A percentile compares a stretch with the other conserved stretches of the same genome.
phyloP scores from a whole-genome alignment of 2,113 vertebrate genomes.

The Trogon surrucura region DNA sequence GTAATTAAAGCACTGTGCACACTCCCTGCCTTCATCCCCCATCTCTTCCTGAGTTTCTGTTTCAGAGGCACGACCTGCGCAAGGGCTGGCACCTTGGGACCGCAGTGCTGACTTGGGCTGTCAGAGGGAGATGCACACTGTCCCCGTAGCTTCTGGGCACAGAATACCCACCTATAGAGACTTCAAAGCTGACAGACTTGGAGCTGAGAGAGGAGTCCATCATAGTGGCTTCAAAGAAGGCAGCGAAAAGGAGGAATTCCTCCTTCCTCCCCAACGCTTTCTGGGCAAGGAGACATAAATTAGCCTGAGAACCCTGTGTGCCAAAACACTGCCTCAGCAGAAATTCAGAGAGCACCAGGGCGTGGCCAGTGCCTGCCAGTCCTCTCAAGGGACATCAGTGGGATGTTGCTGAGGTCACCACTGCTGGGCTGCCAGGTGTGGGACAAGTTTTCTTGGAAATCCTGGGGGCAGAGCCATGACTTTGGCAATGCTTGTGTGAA shows the following conservation, averaged over 20 bases:
- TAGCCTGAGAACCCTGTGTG: neutral
- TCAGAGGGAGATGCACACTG: neutral
- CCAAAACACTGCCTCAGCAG: neutral
- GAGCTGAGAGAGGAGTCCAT: slow-evolving; percentile 83
- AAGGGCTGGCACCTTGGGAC: neutral
- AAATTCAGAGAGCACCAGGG: neutral
- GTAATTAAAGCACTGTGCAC: neutral
- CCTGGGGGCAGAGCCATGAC: neutral
- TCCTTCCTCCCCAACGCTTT: slow-evolving; percentile 82
- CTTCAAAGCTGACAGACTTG: slow-evolving; percentile 85
- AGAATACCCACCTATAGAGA: slow-evolving; percentile 86
- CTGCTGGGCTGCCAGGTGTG: neutral
- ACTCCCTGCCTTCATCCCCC: neutral
- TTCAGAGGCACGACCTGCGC: rapidly evolving
- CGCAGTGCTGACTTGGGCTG: neutral
- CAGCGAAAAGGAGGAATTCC: slow-evolving; percentile 90
- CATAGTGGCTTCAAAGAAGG: slow-evolving; percentile 93
- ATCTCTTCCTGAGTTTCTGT: neutral
- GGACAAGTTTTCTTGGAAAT: neutral
- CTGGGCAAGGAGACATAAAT: slow-evolving; percentile 67
- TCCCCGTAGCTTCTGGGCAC: neutral
- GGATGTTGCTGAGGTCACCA: neutral
- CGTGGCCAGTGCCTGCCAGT: neutral
- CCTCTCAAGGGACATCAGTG: neutral
- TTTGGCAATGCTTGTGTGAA: neutral